Evolutionary conservation across 2,888 invertebrate genomes (phyloP).

Genomic region (Caradrina kadenii): DNA sequence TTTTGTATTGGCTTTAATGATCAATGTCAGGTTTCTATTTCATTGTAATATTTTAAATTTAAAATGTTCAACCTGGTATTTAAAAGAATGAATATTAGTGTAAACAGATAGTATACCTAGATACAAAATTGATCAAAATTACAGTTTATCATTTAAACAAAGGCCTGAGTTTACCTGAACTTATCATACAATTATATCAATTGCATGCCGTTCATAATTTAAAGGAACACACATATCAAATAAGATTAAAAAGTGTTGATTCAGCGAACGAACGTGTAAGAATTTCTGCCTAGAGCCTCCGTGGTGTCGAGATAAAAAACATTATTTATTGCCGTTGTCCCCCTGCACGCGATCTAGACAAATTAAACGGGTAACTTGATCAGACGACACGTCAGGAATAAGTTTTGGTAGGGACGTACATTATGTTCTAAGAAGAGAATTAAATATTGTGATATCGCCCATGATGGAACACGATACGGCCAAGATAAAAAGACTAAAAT

Average conservation of each 20-base stretch:
- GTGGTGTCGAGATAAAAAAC: slow-evolving; percentile 86
- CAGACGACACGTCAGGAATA: slow-evolving; percentile 74
- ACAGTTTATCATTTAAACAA: slow-evolving; percentile 38
- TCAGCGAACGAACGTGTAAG: slow-evolving; percentile 87
- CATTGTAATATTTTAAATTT: background rate
- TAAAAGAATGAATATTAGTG: background rate
- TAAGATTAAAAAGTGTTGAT: slow-evolving; percentile 79
- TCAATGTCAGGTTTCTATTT: background rate
- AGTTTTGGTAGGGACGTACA: slow-evolving; percentile 74
- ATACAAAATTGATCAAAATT: slow-evolving; percentile 20
- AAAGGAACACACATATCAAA: slow-evolving; percentile 68
- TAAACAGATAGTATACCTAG: background rate
- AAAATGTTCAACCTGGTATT: background rate
- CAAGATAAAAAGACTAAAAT: slow-evolving; percentile 60
- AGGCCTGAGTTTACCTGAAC: slow-evolving; percentile 24
- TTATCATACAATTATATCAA: slow-evolving; percentile 61
- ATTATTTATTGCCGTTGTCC: slow-evolving; percentile 86
- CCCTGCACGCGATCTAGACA: slow-evolving; percentile 87
- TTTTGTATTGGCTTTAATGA: background rate
- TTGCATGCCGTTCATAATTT: slow-evolving; percentile 66
- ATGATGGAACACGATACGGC: slow-evolving; percentile 66
- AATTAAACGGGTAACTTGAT: slow-evolving; percentile 89
- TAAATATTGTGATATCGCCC: slow-evolving; percentile 65
- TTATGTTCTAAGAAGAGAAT: slow-evolving; percentile 75
- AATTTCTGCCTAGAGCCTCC: slow-evolving; percentile 85